Evolutionary conservation across 2,888 invertebrate species (phyloP).

Genomic region (Tipula lateralis): DNA sequence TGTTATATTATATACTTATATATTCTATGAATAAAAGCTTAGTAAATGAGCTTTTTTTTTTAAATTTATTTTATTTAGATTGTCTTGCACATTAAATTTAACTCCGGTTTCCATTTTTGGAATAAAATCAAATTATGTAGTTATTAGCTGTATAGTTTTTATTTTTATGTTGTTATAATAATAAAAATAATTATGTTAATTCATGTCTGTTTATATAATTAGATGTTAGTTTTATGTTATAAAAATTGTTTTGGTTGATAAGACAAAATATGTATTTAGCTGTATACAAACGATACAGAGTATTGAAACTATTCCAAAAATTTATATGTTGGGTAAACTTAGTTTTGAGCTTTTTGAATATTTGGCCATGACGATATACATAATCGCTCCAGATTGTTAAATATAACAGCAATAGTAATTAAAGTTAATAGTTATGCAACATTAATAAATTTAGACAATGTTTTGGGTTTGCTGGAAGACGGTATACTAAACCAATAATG

Average conservation of each 20-base stretch:
- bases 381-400: neutral
- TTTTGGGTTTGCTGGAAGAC: neutral
- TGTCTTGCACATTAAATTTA: neutral
- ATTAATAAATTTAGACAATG: neutral
- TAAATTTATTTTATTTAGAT: neutral
- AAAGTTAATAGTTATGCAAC: neutral
- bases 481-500: neutral
- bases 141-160: neutral
- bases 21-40: slow-evolving; percentile 11
- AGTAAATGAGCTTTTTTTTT: neutral
- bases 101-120: neutral
- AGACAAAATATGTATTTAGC: neutral
- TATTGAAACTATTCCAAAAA: neutral
- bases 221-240: neutral
- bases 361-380: neutral
- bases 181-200: slow-evolving; percentile 7
- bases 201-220: neutral
- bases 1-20: neutral
- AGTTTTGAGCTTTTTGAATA: neutral
- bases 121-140: slow-evolving; percentile 13
- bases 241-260: neutral
- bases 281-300: neutral
- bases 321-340: neutral
- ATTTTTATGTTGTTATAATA: neutral
- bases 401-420: neutral